Percentiles rank a stretch among this genome's conserved stretches.
Conservation (phyloP, 1,140 invertebrate genomes). For the Octopus bimaculoides region DNA sequence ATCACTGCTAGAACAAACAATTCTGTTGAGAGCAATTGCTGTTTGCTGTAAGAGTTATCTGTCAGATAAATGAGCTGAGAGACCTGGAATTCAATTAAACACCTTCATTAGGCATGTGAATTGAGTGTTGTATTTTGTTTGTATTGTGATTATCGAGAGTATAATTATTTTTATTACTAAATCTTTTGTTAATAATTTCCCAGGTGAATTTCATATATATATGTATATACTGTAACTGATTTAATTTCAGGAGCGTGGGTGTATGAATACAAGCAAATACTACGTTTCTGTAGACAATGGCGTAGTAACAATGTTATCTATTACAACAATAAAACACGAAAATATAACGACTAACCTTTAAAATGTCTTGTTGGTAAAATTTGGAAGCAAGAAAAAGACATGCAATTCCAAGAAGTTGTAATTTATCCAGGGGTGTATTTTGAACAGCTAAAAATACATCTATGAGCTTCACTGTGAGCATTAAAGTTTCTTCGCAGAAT, state of each 20-base stretch:
- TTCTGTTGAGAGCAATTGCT: constrained; percentile 45
- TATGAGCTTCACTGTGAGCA: constrained; percentile 43
- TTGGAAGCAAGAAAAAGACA: constrained; percentile 51
- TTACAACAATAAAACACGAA: not conserved
- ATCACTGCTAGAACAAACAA: constrained; percentile 35
- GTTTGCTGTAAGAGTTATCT: constrained; percentile 38
- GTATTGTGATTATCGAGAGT: not conserved
- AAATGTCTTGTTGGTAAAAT: constrained; percentile 47
- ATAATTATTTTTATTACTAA: not conserved
- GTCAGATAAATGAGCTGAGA: constrained; percentile 40
- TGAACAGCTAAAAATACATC: constrained; percentile 39
- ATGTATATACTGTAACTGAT: not conserved
- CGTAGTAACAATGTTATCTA: not conserved
- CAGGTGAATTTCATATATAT: not conserved
- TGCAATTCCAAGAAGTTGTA: constrained; percentile 52
- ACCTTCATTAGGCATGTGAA: not conserved
- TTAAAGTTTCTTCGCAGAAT: constrained; percentile 44
- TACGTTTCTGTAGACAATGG: not conserved
- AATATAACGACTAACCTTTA: constrained; percentile 34
- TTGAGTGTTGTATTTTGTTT: not conserved
- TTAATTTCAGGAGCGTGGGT: not conserved
- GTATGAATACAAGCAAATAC: not conserved
- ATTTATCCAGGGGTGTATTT: constrained; percentile 21
- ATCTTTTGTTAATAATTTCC: not conserved
- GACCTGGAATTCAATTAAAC: constrained; percentile 24